Percentiles rank a stretch among this genome's conserved stretches.
Conservation (phyloP, 2,113 vertebrate genomes). For the Gymnobelideus leadbeateri region DNA sequence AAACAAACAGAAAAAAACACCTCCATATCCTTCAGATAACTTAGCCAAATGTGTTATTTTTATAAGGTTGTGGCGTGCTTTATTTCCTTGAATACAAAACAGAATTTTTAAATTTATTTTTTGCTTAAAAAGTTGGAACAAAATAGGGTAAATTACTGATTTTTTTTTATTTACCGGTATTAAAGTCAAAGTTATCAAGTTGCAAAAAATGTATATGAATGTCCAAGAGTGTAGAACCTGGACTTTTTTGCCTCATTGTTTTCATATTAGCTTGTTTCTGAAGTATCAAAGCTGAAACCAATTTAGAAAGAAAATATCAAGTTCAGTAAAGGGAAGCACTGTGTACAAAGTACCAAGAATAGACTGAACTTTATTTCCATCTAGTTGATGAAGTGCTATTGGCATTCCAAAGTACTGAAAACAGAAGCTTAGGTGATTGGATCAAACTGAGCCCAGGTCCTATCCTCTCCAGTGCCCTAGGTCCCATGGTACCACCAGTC, state of each 20-base stretch:
- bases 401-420: neutral
- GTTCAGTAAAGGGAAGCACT: neutral
- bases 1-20: neutral
- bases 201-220: fast-evolving
- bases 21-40: neutral
- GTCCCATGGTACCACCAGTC: neutral
- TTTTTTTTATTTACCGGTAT: fast-evolving
- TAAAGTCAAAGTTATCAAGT: fast-evolving
- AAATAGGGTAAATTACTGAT: neutral
- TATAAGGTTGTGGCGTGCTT: neutral
- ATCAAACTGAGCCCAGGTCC: neutral
- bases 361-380: neutral
- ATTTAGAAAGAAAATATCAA: neutral
- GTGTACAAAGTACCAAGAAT: neutral
- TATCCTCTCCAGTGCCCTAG: neutral
- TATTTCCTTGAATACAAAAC: neutral
- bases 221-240: fast-evolving
- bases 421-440: neutral
- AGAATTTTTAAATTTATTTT: neutral
- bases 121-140: neutral
- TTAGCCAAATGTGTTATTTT: neutral
- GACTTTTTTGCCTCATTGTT: fast-evolving
- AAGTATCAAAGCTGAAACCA: neutral
- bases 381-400: slow-evolving; percentile 5
- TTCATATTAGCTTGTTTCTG: neutral